A percentile compares a stretch with the other conserved stretches of the same genome.
Conservation (phyloP, 1,140 invertebrate genomes). For the Lepidurus couesii region DNA sequence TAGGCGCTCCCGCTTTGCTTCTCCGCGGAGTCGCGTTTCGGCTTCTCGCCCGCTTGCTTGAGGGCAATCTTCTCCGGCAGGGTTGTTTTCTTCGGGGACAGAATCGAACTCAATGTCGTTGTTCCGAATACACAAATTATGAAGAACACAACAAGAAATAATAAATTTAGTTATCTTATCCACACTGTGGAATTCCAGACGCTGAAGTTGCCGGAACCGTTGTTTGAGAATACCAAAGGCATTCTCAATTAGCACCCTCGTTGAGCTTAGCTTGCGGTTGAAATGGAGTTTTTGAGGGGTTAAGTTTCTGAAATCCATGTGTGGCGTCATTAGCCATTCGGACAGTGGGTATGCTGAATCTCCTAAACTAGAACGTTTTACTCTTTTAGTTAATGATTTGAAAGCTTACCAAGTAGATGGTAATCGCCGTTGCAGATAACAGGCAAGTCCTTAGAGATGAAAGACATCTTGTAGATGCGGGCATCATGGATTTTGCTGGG, state of each 20-base stretch:
- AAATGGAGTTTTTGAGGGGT: not conserved
- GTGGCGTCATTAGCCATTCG: constrained; percentile 41
- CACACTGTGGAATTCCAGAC: constrained; percentile 39
- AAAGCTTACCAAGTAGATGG: constrained; percentile 40
- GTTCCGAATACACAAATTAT: constrained; percentile 42
- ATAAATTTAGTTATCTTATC: constrained; percentile 39
- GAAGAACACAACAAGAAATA: constrained; percentile 42
- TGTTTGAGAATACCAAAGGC: constrained; percentile 42
- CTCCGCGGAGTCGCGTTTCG: not conserved
- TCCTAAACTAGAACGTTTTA: constrained; percentile 32
- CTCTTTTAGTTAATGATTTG: not conserved
- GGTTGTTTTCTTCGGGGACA: not conserved
- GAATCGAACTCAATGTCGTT: constrained; percentile 33
- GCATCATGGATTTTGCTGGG: constrained; percentile 40
- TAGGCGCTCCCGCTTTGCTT: not conserved
- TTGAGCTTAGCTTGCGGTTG: not conserved
- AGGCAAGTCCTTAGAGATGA: constrained; percentile 33
- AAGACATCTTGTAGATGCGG: constrained; percentile 37
- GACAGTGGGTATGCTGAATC: constrained; percentile 43
- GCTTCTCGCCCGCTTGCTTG: not conserved
- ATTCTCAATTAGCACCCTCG: constrained; percentile 39
- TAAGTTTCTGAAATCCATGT: constrained; percentile 35
- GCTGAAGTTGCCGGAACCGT: constrained; percentile 41
- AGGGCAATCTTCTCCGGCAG: not conserved
- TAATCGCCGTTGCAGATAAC: constrained; percentile 36